Conservation (phyloP, 1,140 invertebrate genomes). For the Anoplophora glabripennis region DNA sequence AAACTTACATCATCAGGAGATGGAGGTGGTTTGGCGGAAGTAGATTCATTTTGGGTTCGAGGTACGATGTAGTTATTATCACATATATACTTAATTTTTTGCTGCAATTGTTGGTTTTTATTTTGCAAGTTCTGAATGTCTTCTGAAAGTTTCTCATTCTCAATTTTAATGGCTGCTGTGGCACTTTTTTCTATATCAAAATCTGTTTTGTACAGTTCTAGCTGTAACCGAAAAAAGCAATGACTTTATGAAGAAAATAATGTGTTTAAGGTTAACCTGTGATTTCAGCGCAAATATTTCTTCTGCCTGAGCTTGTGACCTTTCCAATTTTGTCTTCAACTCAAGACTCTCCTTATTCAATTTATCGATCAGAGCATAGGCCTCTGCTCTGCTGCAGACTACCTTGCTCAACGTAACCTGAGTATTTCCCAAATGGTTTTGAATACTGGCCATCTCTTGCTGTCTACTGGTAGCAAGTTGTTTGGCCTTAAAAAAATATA, state of each 20-base stretch:
- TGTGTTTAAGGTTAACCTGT: slow-evolving; percentile 32
- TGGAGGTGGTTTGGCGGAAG: not conserved
- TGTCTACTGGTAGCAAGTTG: not conserved
- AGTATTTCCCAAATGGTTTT: slow-evolving; percentile 30
- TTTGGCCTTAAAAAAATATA: no score
- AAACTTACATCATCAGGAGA: not conserved
- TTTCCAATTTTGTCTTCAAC: slow-evolving; percentile 13
- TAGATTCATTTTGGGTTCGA: not conserved
- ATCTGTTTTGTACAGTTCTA: slow-evolving; percentile 36
- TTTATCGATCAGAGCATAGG: slow-evolving; percentile 7
- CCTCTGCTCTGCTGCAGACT: slow-evolving; percentile 11
- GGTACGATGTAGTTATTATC: not conserved
- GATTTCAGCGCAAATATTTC: slow-evolving; percentile 24
- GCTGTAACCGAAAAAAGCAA: slow-evolving; percentile 23
- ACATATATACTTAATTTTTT: slow-evolving; percentile 36
- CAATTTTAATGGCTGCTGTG: slow-evolving; percentile 23
- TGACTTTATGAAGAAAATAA: no score
- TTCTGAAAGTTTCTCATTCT: slow-evolving; percentile 33
- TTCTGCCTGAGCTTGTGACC: slow-evolving; percentile 8
- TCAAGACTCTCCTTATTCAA: slow-evolving; percentile 13
- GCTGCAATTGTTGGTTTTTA: slow-evolving; percentile 38
- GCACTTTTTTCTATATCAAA: slow-evolving; percentile 33
- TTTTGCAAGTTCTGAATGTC: slow-evolving; percentile 36
- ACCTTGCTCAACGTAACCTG: slow-evolving; percentile 32
- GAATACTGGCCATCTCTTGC: slow-evolving; percentile 12